Conservation (phyloP, 23 tunicate genomes). For the Halocynthia roretzi region DNA sequence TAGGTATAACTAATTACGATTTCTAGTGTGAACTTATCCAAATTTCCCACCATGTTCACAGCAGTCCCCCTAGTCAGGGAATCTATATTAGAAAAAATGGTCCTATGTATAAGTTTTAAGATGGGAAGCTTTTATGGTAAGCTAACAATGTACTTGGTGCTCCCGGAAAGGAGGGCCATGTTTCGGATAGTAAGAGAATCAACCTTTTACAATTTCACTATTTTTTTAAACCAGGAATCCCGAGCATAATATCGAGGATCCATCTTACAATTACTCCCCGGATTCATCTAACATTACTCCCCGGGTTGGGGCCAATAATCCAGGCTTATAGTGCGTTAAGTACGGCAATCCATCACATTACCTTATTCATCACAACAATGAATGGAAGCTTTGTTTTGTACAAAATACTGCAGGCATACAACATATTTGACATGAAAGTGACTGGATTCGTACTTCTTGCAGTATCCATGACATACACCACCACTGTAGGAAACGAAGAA, state of each 20-base stretch:
- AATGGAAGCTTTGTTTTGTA: conserved; percentile 97
- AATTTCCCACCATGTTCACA: too few relatives aligned
- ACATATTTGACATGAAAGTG: conserved; percentile 99
- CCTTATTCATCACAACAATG: conserved; percentile 96
- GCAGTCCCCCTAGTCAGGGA: too few relatives aligned
- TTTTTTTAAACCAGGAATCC: background rate
- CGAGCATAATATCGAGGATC: background rate
- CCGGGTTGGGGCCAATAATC: background rate
- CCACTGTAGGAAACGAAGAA: conserved; percentile 79
- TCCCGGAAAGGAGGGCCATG: too few relatives aligned
- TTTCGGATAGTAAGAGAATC: too few relatives aligned
- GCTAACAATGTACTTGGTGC: too few relatives aligned
- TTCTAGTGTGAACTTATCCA: too few relatives aligned
- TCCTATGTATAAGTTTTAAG: too few relatives aligned
- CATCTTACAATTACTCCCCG: too few relatives aligned
- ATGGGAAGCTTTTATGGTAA: too few relatives aligned
- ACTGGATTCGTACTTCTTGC: conserved; percentile 93
- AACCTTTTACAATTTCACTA: too few relatives aligned
- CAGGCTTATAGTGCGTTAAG: background rate
- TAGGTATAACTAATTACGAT: too few relatives aligned
- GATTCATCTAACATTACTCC: background rate
- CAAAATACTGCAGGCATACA: conserved; percentile 97
- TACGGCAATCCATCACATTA: background rate
- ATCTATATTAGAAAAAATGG: too few relatives aligned
- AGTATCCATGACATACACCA: conserved; percentile 99